Percentiles rank a stretch among this genome's conserved stretches.
Evolutionary conservation across 2,797 vertebrate genomes (phyloP).

Genomic region (Chelonia mydas): DNA sequence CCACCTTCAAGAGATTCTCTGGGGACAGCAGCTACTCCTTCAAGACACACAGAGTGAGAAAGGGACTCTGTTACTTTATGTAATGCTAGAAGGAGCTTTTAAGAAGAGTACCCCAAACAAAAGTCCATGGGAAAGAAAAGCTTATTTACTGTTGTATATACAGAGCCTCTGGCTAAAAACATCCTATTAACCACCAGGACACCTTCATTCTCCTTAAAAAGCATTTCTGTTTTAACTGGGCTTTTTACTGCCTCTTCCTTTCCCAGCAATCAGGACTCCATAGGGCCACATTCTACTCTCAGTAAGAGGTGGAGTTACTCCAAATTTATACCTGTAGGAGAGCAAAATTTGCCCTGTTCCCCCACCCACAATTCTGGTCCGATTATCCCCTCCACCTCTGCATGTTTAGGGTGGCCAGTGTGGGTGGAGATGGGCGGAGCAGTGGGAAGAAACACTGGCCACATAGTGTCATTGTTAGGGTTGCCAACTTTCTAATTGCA

Average conservation of each 20-base stretch:
- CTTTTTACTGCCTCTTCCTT: background rate
- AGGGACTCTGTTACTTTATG: background rate
- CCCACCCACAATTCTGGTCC: background rate
- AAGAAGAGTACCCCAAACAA: background rate
- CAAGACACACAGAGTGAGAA: background rate
- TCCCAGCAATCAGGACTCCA: background rate
- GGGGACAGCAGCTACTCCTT: background rate
- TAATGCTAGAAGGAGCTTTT: background rate
- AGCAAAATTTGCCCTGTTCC: background rate
- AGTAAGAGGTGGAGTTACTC: background rate
- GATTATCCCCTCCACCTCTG: background rate
- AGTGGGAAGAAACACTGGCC: background rate
- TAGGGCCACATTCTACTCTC: background rate
- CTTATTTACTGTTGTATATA: background rate
- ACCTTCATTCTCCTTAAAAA: background rate
- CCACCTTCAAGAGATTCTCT: background rate
- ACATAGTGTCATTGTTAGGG: background rate
- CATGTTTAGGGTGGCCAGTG: background rate
- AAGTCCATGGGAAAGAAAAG: background rate
- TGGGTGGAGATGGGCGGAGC: no score
- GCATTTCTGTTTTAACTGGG: background rate
- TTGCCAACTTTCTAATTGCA: no score
- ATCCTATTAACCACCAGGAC: background rate
- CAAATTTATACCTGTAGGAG: background rate
- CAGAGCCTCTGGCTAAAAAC: rapidly evolving